Conservation (phyloP, 2,113 vertebrate genomes). For the Pseudonaja textilis region DNA sequence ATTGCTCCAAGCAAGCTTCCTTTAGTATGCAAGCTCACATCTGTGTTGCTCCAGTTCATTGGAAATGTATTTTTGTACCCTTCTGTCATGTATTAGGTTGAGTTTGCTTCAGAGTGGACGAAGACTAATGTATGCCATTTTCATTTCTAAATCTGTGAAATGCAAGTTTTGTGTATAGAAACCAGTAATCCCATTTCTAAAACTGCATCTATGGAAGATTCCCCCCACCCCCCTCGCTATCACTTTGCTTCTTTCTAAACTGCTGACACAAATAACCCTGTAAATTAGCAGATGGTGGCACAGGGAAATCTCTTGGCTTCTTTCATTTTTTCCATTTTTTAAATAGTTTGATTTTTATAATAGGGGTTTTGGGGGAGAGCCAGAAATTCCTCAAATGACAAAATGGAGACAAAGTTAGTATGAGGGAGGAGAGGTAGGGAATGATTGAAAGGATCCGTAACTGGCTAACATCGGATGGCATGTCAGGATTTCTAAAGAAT, state of each 20-base stretch:
- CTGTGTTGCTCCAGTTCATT: background rate
- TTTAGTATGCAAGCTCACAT: background rate
- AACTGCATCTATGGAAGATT: background rate
- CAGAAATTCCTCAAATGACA: conserved; percentile 32
- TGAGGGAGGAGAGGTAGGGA: background rate
- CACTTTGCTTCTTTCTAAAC: conserved; percentile 61
- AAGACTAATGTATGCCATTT: background rate
- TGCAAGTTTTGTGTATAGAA: conserved; percentile 55
- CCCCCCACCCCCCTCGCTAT: conserved; percentile 27
- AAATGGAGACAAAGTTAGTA: background rate
- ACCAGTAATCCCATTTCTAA: conserved; percentile 48
- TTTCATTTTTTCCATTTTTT: conserved; percentile 43
- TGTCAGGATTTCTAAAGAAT: background rate
- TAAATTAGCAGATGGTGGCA: conserved; percentile 63
- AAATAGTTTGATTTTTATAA: conserved; percentile 64
- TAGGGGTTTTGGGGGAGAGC: conserved; percentile 58
- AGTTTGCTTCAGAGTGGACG: background rate
- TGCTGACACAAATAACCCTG: conserved; percentile 65
- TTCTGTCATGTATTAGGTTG: background rate
- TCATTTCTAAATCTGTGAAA: conserved; percentile 42
- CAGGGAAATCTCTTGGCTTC: conserved; percentile 61
- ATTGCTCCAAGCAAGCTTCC: background rate
- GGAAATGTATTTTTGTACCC: background rate
- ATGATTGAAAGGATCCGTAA: background rate
- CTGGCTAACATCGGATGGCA: background rate